phyloP scores from a whole-genome alignment of 2,888 invertebrate genomes.

The Drosophila falleni region DNA sequence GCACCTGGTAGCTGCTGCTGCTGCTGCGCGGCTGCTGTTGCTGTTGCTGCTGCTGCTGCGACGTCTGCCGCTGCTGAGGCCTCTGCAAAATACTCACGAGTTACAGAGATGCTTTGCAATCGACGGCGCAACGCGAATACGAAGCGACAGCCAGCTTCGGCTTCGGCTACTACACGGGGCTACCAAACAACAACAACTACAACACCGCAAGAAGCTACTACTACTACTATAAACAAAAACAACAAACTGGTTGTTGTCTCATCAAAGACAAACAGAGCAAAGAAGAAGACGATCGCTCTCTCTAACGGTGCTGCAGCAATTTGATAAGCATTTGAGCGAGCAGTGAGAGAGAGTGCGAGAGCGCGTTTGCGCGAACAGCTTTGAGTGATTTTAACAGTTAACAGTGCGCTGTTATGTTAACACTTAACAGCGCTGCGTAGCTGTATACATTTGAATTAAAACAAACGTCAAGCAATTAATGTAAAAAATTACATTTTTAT shows the following conservation, averaged over 20 bases:
- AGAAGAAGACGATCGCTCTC: conserved; percentile 44
- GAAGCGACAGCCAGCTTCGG: conserved; percentile 62
- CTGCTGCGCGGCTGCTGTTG: conserved; percentile 20
- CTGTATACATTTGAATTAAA: neutral
- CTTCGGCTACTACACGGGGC: conserved; percentile 54
- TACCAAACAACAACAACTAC: conserved; percentile 39
- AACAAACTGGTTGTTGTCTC: conserved; percentile 79
- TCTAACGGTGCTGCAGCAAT: conserved; percentile 72
- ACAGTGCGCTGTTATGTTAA: conserved; percentile 53
- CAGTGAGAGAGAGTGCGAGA: conserved; percentile 6
- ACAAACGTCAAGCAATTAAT: neutral
- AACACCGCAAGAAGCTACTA: conserved; percentile 55
- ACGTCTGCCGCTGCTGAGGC: conserved; percentile 40
- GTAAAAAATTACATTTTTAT: neutral
- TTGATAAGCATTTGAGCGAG: conserved; percentile 33
- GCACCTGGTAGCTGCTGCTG: conserved; percentile 43
- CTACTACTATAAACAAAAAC: conserved; percentile 72
- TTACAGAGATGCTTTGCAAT: conserved; percentile 70
- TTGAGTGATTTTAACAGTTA: conserved; percentile 60
- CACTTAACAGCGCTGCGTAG: conserved; percentile 28
- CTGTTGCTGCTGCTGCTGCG: conserved; percentile 21
- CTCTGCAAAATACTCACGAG: conserved; percentile 63
- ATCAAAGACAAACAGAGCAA: conserved; percentile 69
- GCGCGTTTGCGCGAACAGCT: conserved; percentile 4
- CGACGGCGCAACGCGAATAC: conserved; percentile 60